Percentiles rank a stretch among this genome's conserved stretches.
Evolutionary conservation across 2,797 vertebrate genomes (phyloP).

Genomic region (Perodicticus potto): DNA sequence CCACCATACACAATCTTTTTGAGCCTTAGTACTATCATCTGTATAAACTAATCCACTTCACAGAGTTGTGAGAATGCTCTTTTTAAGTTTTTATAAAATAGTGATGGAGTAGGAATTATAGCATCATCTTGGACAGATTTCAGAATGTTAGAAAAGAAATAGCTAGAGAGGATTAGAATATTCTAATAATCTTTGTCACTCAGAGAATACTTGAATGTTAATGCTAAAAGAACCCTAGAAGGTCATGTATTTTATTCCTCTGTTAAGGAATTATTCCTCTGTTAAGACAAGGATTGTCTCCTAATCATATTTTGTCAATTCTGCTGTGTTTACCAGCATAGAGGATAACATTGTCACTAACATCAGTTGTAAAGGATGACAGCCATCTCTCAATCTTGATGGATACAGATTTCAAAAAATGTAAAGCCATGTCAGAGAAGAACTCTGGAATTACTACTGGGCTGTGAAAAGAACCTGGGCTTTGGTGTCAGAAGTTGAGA

Average conservation of each 20-base stretch:
- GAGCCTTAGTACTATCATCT: background rate
- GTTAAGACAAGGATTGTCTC: conserved; percentile 14
- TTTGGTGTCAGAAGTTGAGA: background rate
- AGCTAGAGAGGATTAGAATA: background rate
- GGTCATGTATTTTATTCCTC: background rate
- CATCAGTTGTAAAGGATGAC: background rate
- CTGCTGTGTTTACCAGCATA: background rate
- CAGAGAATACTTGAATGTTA: conserved; percentile 5
- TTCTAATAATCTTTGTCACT: background rate
- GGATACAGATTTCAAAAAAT: conserved; percentile 36
- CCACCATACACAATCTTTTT: background rate
- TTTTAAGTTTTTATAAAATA: conserved; percentile 39
- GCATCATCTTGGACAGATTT: conserved; percentile 7
- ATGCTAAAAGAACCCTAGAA: background rate
- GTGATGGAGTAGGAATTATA: background rate
- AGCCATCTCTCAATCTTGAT: background rate
- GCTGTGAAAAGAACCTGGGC: background rate
- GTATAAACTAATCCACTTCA: background rate
- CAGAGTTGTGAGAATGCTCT: conserved; percentile 10
- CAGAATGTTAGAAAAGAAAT: conserved; percentile 54
- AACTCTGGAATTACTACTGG: background rate
- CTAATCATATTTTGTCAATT: conserved; percentile 37
- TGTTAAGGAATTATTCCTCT: conserved; percentile 45
- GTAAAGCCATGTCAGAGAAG: background rate
- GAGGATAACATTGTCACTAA: background rate